phyloP scores from a whole-genome alignment of 37 sponge, comb jelly and placozoan species.

The Diacarnus erythraeanus region DNA sequence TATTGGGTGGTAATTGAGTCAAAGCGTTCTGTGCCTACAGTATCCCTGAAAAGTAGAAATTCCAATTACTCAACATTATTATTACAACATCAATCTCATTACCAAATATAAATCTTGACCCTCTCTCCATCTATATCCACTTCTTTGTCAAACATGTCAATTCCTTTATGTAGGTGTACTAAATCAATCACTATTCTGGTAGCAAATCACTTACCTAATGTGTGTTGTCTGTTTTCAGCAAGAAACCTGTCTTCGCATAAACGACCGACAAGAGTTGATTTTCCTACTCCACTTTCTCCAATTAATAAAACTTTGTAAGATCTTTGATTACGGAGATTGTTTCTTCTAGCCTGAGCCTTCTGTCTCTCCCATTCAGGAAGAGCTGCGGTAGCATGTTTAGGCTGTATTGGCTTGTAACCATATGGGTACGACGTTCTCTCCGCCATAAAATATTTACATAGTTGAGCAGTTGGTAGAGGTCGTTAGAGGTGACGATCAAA shows the following conservation, averaged over 20 bases:
- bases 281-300: constrained; percentile 73
- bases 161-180: constrained; percentile 34
- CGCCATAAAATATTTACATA: background rate
- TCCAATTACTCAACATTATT: background rate
- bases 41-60: constrained; percentile 44
- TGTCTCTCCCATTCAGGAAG: constrained; percentile 41
- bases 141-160: constrained; percentile 80
- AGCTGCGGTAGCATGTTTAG: background rate
- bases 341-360: constrained; percentile 17
- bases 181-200: too few relatives aligned
- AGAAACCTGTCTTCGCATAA: constrained; percentile 71
- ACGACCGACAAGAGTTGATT: constrained; percentile 66
- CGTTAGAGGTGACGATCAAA: background rate
- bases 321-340: constrained; percentile 17
- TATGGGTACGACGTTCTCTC: constrained; percentile 26
- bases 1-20: constrained; percentile 79
- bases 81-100: background rate
- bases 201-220: constrained; percentile 62
- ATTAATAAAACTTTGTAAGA: constrained; percentile 66
- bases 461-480: background rate
- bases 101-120: constrained; percentile 70
- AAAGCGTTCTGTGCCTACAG: constrained; percentile 64
- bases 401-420: constrained; percentile 49
- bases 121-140: constrained; percentile 54
- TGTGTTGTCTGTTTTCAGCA: constrained; percentile 54